These are phyloP conservation scores for Tineola bisselliella DNA, from an alignment of 2,888 invertebrate species.

Conservation along the genomic window DNA sequence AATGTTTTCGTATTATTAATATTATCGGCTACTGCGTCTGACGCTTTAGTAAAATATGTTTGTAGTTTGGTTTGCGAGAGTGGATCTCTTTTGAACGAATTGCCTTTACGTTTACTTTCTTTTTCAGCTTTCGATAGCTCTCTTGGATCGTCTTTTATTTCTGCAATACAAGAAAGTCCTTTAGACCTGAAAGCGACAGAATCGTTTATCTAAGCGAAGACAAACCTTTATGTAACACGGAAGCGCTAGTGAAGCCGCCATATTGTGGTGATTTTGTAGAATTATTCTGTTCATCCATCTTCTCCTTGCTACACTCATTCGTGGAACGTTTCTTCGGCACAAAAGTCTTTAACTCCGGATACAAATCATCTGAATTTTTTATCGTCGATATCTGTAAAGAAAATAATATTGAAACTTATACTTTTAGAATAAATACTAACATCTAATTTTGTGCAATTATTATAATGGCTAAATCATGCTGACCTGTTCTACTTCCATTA, in stretches of 20 bases:
- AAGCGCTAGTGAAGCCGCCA: constrained; percentile 44
- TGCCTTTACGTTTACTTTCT: constrained; percentile 51
- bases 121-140: constrained; percentile 53
- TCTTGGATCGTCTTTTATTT: constrained; percentile 29
- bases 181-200: too few species aligned
- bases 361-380: constrained; percentile 63
- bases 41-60: constrained; percentile 44
- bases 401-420: neutral
- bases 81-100: constrained; percentile 56
- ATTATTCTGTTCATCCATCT: constrained; percentile 37
- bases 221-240: constrained; percentile 39
- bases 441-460: too few species aligned
- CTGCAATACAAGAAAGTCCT: constrained; percentile 14
- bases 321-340: constrained; percentile 60
- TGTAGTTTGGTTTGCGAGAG: constrained; percentile 59
- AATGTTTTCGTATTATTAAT: constrained; percentile 29
- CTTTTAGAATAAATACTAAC: too few species aligned
- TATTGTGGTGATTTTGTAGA: constrained; percentile 20
- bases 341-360: constrained; percentile 64
- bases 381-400: constrained; percentile 69
- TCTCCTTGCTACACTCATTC: constrained; percentile 56
- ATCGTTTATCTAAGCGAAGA: neutral
- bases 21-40: constrained; percentile 27
- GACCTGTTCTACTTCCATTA: too few species aligned
- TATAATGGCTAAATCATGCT: too few species aligned